These are phyloP conservation scores for Drosophila niveifrons DNA, from an alignment of 2,888 invertebrate genomes.

Conservation along the genomic window DNA sequence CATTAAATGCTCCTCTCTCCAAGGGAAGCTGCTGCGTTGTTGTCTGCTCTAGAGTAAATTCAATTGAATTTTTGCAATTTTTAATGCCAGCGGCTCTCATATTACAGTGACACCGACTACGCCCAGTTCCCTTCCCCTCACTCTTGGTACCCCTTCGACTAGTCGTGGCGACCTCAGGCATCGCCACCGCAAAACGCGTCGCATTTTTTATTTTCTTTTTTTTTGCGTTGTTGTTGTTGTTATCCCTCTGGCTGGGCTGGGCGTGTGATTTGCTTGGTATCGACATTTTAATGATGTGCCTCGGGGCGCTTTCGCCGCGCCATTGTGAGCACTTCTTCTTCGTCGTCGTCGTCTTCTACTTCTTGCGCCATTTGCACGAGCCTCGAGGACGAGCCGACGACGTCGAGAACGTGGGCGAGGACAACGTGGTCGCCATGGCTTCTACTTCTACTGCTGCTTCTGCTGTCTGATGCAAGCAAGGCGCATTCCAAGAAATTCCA, in stretches of 20 bases:
- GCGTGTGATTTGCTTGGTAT: constrained; percentile 82
- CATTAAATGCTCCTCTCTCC: constrained; percentile 57
- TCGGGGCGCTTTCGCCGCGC: constrained; percentile 68
- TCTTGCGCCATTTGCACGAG: constrained; percentile 56
- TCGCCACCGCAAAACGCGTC: constrained; percentile 65
- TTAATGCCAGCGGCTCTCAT: constrained; percentile 73
- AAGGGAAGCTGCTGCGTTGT: constrained; percentile 43
- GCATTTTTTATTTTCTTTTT: constrained; percentile 48
- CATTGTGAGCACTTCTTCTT: constrained; percentile 59
- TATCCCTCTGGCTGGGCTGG: constrained; percentile 64
- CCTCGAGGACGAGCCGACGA: background rate
- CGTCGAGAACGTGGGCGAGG: background rate
- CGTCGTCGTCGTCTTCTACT: constrained; percentile 68
- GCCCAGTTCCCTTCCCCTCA: constrained; percentile 41
- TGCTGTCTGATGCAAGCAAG: constrained; percentile 33
- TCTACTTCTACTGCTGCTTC: background rate
- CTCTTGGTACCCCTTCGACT: background rate
- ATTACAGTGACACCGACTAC: constrained; percentile 64
- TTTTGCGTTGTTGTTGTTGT: constrained; percentile 53
- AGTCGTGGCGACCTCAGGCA: constrained; percentile 27
- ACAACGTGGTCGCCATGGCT: constrained; percentile 5
- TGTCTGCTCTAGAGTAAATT: constrained; percentile 78
- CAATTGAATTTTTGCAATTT: constrained; percentile 81
- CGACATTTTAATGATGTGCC: constrained; percentile 84
- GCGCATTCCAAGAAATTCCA: constrained; percentile 61